These are phyloP conservation scores for Cyrtonyx montezumae DNA, from an alignment of 2,113 vertebrate species.

Conservation along the genomic window DNA sequence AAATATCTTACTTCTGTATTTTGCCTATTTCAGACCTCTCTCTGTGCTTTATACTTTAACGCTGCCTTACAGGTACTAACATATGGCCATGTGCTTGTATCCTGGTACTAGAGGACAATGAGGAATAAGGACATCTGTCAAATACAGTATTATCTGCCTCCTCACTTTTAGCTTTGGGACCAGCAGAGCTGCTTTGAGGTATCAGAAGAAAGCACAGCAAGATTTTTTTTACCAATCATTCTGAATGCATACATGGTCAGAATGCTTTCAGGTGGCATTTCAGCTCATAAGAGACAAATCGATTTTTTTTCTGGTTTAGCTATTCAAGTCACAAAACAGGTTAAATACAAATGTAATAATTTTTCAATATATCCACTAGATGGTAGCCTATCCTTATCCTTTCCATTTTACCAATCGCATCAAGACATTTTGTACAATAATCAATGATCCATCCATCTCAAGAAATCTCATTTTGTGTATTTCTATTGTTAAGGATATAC, in stretches of 20 bases:
- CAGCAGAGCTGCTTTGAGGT: conserved; percentile 55
- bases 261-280: conserved; percentile 57
- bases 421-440: not conserved
- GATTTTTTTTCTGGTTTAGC: conserved; percentile 57
- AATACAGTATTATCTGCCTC: conserved; percentile 23
- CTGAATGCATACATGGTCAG: conserved; percentile 39
- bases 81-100: conserved; percentile 30
- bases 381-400: conserved; percentile 74
- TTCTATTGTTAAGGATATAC: conserved; percentile 20
- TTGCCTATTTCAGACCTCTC: not conserved
- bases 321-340: conserved; percentile 47
- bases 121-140: conserved; percentile 55
- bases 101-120: conserved; percentile 39
- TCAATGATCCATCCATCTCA: conserved; percentile 12
- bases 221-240: conserved; percentile 43
- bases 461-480: conserved; percentile 33
- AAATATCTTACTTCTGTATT: not conserved
- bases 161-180: conserved; percentile 33
- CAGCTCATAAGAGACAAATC: not conserved
- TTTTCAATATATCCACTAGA: conserved; percentile 68
- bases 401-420: conserved; percentile 14
- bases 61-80: not conserved
- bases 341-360: conserved; percentile 36
- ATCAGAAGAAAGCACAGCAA: conserved; percentile 52
- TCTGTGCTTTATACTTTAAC: not conserved